Evolutionary conservation across 2,797 vertebrate species (phyloP).

Genomic region (Halcyon smyrnensis): DNA sequence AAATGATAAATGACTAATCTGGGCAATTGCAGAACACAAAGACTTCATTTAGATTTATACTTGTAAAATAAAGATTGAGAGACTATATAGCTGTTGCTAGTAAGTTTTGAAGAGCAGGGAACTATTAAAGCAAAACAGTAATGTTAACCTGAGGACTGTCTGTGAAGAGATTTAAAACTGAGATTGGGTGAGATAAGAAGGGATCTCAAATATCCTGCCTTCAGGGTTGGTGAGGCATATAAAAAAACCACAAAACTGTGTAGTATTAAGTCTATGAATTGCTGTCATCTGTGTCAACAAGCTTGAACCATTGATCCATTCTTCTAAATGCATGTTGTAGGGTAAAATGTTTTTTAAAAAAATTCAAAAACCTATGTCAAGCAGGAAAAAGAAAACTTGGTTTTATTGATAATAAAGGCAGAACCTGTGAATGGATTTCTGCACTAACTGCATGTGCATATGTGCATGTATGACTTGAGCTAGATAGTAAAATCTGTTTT

Average conservation of each 20-base stretch:
- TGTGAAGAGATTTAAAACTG: neutral
- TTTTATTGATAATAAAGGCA: neutral
- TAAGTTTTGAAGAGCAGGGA: neutral
- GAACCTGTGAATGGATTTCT: neutral
- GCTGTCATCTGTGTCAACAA: neutral
- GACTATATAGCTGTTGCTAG: neutral
- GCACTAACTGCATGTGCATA: accelerated
- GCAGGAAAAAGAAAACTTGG: neutral
- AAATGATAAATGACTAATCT: neutral
- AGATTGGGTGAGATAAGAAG: neutral
- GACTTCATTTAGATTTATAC: neutral
- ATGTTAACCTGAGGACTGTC: accelerated
- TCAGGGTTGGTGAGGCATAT: neutral
- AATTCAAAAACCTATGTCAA: neutral
- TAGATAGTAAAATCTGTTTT: neutral
- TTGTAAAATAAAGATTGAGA: neutral
- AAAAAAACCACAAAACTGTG: accelerated
- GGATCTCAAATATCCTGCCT: neutral
- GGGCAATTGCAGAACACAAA: neutral
- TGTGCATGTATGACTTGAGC: neutral
- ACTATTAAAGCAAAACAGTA: neutral
- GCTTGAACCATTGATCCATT: neutral
- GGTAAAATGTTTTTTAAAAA: neutral
- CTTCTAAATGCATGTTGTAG: neutral
- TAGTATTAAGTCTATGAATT: neutral